Evolutionary conservation across 2,888 invertebrate genomes (phyloP).

Genomic region (Desoria tigrina): DNA sequence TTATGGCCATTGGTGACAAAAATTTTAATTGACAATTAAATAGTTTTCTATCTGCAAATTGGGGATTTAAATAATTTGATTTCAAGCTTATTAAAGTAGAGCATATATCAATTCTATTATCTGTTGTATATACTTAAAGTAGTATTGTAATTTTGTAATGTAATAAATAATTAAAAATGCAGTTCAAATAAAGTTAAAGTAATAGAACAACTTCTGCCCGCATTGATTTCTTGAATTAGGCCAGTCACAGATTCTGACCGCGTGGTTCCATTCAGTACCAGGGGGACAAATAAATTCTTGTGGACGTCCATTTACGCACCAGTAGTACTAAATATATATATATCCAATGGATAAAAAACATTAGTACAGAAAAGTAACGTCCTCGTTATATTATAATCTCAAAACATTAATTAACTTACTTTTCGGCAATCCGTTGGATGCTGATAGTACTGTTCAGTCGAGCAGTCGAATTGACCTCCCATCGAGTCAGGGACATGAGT

Average conservation of each 20-base stretch:
- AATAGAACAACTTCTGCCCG: conserved; percentile 26
- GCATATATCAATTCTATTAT: no score
- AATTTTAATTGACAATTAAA: no score
- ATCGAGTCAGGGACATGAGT: background rate
- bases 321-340: conserved; percentile 72
- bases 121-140: background rate
- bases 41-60: no score
- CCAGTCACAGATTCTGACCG: conserved; percentile 77
- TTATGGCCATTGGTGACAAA: no score
- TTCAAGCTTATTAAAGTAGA: no score
- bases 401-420: no score
- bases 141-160: background rate
- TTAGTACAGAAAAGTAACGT: background rate
- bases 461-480: conserved; percentile 31
- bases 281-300: conserved; percentile 72
- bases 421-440: conserved; percentile 52
- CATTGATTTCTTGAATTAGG: conserved; percentile 58
- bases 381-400: background rate
- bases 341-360: conserved; percentile 41
- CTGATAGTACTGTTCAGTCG: conserved; percentile 47
- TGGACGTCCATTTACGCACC: conserved; percentile 77
- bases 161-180: no score
- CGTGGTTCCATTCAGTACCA: conserved; percentile 74
- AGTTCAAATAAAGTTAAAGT: conserved; percentile 21
- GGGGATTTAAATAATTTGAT: no score